A percentile compares a stretch with the other conserved stretches of the same genome.
phyloP scores from a whole-genome alignment of 2,888 invertebrate species.

The Andrena flavipes region DNA sequence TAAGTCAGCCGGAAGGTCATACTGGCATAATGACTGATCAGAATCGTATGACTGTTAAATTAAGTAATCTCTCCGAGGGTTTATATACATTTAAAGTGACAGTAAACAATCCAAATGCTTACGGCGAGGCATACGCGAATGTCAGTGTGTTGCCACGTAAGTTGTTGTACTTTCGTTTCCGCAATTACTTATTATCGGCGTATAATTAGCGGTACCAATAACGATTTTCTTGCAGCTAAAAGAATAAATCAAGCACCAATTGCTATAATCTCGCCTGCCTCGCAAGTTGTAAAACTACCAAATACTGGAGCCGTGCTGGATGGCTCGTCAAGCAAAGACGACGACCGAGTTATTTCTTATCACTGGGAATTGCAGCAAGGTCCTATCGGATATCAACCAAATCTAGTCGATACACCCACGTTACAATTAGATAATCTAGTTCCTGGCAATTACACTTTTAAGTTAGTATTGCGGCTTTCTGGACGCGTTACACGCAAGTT shows the following conservation, averaged over 20 bases:
- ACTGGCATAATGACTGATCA: slow-evolving; percentile 92
- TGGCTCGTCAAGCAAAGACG: slow-evolving; percentile 92
- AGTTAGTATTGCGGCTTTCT: slow-evolving; percentile 81
- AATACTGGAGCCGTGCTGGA: slow-evolving; percentile 96
- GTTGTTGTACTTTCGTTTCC: slow-evolving; percentile 55
- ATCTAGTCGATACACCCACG: slow-evolving; percentile 92
- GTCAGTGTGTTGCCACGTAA: slow-evolving; percentile 93
- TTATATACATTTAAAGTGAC: slow-evolving; percentile 94
- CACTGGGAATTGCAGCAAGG: slow-evolving; percentile 97
- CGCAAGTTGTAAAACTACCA: slow-evolving; percentile 95
- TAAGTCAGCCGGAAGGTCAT: slow-evolving; percentile 93
- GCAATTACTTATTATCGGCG: neutral
- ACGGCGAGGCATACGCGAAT: slow-evolving; percentile 94
- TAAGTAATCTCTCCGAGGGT: slow-evolving; percentile 94
- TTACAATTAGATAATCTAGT: slow-evolving; percentile 93
- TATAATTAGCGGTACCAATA: neutral
- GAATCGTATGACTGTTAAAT: slow-evolving; percentile 92
- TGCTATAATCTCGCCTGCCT: slow-evolving; percentile 93
- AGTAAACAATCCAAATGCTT: slow-evolving; percentile 92
- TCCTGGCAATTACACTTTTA: slow-evolving; percentile 96
- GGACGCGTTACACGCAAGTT: neutral
- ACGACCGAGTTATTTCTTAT: slow-evolving; percentile 94
- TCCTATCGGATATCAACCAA: slow-evolving; percentile 93
- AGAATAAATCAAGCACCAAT: slow-evolving; percentile 93
- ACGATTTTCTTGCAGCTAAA: slow-evolving; percentile 86